Evolutionary conservation across 92 coral and sea anemone genomes (phyloP).

Genomic region (Phenganax subtilis): DNA sequence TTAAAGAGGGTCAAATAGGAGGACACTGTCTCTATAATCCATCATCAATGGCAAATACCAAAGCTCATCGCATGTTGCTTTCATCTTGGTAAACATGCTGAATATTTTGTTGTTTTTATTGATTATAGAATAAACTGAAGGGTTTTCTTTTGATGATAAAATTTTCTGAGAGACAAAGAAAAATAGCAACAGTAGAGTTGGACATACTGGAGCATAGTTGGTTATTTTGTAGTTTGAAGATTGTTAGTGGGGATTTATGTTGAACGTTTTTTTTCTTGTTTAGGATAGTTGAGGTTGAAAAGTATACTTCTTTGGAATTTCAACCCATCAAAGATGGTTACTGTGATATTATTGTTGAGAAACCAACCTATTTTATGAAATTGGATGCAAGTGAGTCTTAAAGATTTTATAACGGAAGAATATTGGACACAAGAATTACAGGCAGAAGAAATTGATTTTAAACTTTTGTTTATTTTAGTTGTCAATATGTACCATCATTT

Average conservation of each 20-base stretch:
- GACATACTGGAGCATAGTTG: too few relatives aligned
- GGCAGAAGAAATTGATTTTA: neutral
- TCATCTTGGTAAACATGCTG: slow-evolving; percentile 67
- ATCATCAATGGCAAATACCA: slow-evolving; percentile 49
- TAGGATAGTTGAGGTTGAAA: slow-evolving; percentile 78
- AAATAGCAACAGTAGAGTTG: too few relatives aligned
- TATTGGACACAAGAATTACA: neutral
- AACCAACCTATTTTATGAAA: slow-evolving; percentile 91
- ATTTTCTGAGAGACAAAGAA: too few relatives aligned
- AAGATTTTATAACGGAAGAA: neutral
- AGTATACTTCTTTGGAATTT: slow-evolving; percentile 64
- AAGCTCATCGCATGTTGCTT: slow-evolving; percentile 76
- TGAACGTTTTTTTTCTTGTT: slow-evolving; percentile 2
- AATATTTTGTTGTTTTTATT: too few relatives aligned
- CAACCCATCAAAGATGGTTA: slow-evolving; percentile 63
- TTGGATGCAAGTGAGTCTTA: slow-evolving; percentile 72
- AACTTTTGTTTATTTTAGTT: slow-evolving; percentile 44
- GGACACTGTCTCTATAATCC: slow-evolving; percentile 73
- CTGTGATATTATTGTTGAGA: slow-evolving; percentile 80
- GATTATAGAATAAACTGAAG: too few relatives aligned
- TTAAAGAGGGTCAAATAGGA: slow-evolving; percentile 67
- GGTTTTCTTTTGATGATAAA: too few relatives aligned
- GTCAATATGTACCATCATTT: slow-evolving; percentile 98
- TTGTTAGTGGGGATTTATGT: neutral
- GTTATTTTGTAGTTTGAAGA: too few relatives aligned